Evolutionary conservation across 35 echinoderm and acorn worm genomes (phyloP).

Genomic region (Ophioderma brevispina): DNA sequence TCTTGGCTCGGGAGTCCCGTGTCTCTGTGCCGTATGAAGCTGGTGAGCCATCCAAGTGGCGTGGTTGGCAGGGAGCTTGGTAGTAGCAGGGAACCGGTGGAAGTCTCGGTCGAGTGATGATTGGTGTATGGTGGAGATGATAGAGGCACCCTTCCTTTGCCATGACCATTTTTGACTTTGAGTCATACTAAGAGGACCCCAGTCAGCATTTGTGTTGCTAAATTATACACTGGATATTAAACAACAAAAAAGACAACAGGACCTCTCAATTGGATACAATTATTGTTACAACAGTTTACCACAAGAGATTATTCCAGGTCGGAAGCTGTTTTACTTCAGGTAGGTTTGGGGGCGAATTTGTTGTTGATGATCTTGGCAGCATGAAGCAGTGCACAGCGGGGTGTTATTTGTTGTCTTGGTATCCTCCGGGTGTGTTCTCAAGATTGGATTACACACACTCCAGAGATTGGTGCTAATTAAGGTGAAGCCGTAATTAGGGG

Average conservation of each 20-base stretch:
- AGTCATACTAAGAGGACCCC: background rate
- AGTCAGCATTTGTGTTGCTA: background rate
- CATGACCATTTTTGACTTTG: slow-evolving; percentile 4
- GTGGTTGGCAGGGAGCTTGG: no score
- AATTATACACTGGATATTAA: background rate
- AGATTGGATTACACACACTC: background rate
- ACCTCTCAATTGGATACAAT: background rate
- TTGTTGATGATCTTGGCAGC: background rate
- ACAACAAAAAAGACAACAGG: background rate
- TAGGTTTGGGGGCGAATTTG: background rate
- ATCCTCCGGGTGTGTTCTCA: background rate
- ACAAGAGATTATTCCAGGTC: background rate
- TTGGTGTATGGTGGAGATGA: background rate
- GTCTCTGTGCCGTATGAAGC: background rate
- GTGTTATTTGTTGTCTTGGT: background rate
- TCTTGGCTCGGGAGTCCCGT: background rate
- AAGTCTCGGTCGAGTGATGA: background rate
- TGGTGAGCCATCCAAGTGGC: background rate
- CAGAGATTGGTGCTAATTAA: background rate
- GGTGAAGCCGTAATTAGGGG: background rate
- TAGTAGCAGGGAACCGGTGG: background rate
- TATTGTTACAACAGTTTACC: background rate
- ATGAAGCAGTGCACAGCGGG: background rate
- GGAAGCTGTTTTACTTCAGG: background rate
- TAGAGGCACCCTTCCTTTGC: background rate